phyloP scores from a whole-genome alignment of 2,888 invertebrate species.

The Hyppa rectilinea region DNA sequence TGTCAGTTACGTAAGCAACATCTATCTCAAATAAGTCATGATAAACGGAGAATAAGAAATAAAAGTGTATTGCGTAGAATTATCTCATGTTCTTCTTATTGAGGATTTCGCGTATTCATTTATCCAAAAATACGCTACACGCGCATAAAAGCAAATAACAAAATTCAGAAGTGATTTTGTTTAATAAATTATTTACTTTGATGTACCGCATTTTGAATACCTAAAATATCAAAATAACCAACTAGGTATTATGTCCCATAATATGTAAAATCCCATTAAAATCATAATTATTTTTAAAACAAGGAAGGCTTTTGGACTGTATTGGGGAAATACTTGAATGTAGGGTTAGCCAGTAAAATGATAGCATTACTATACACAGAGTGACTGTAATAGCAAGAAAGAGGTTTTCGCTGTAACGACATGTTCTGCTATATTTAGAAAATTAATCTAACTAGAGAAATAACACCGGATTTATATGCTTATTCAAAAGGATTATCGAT shows the following conservation, averaged over 20 bases:
- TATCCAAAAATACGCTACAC: neutral
- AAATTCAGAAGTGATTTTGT: neutral
- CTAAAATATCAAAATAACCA: neutral
- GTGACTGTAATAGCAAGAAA: neutral
- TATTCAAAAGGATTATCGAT: neutral
- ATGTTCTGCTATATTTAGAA: neutral
- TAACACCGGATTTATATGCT: no score
- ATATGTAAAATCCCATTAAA: neutral
- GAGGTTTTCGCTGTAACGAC: neutral
- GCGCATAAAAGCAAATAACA: neutral
- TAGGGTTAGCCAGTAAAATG: neutral
- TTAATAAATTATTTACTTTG: neutral
- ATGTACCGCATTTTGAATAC: neutral
- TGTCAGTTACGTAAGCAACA: conserved; percentile 36
- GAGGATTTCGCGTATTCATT: neutral
- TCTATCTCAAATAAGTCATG: conserved; percentile 24
- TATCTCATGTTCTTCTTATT: neutral
- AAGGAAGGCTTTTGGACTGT: neutral
- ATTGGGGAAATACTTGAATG: neutral
- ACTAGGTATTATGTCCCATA: neutral
- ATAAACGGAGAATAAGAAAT: conserved; percentile 14
- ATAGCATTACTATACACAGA: neutral
- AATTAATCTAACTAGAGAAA: neutral
- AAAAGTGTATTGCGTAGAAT: conserved; percentile 30
- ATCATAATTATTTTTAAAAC: neutral